A percentile compares a stretch with the other conserved stretches of the same genome.
Evolutionary conservation across 2,888 invertebrate species (phyloP).

Genomic region (Cetonia aurata): DNA sequence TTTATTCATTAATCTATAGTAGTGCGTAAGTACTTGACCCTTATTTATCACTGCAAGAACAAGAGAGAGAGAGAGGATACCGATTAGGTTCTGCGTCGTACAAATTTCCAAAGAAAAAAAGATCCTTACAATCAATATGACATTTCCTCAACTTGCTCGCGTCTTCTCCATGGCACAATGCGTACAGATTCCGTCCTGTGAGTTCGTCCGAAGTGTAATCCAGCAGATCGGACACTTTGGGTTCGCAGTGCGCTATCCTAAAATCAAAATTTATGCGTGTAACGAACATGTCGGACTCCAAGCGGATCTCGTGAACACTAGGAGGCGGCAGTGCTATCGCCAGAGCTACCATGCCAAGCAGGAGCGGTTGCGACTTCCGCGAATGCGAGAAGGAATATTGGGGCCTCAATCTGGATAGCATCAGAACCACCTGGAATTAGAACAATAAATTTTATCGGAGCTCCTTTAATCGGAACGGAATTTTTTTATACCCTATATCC

Average conservation of each 20-base stretch:
- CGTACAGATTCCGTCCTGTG: slow-evolving; percentile 93
- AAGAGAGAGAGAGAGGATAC: slow-evolving; percentile 57
- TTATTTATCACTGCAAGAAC: slow-evolving; percentile 85
- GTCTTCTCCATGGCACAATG: slow-evolving; percentile 96
- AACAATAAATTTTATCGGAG: slow-evolving; percentile 1
- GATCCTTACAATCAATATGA: slow-evolving; percentile 91
- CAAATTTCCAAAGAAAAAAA: slow-evolving; percentile 14
- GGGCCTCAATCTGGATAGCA: slow-evolving; percentile 91
- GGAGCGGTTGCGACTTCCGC: slow-evolving; percentile 86
- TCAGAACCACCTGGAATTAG: slow-evolving; percentile 84
- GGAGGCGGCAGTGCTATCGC: slow-evolving; percentile 97
- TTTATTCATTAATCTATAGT: slow-evolving; percentile 96
- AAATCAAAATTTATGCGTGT: slow-evolving; percentile 96
- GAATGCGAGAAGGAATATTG: slow-evolving; percentile 94
- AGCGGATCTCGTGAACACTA: slow-evolving; percentile 95
- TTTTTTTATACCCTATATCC: slow-evolving; percentile 88
- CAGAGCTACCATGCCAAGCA: slow-evolving; percentile 93
- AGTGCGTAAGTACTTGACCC: slow-evolving; percentile 96
- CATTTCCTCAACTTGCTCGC: slow-evolving; percentile 93
- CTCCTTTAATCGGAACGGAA: not conserved
- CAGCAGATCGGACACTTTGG: slow-evolving; percentile 93
- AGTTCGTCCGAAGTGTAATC: slow-evolving; percentile 95
- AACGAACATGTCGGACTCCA: slow-evolving; percentile 97
- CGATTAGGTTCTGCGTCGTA: not conserved
- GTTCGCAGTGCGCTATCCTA: slow-evolving; percentile 97